These are phyloP conservation scores for Tetropium fuscum DNA, from an alignment of 2,888 invertebrate species.

Conservation along the genomic window DNA sequence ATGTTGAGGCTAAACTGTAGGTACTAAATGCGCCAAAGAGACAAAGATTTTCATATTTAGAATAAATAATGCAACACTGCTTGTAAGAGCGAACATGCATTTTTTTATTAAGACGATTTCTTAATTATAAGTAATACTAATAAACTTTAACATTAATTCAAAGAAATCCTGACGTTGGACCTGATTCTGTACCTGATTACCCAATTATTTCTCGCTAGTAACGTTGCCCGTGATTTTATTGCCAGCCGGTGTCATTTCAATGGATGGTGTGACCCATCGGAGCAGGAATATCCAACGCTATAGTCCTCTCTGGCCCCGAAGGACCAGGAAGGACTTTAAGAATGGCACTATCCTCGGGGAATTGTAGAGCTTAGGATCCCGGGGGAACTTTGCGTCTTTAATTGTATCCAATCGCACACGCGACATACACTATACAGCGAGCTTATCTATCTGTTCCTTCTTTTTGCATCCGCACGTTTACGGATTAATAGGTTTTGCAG, in stretches of 20 bases:
- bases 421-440: constrained; percentile 30
- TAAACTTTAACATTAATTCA: too few relatives aligned
- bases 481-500: constrained; percentile 33
- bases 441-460: constrained; percentile 34
- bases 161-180: too few relatives aligned
- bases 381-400: constrained; percentile 44
- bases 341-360: constrained; percentile 25
- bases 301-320: constrained; percentile 13
- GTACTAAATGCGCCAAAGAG: too few relatives aligned
- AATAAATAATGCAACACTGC: too few relatives aligned
- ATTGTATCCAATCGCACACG: constrained; percentile 44
- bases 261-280: constrained; percentile 6
- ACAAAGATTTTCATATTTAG: too few relatives aligned
- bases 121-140: too few relatives aligned
- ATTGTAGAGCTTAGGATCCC: constrained; percentile 30
- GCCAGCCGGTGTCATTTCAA: constrained; percentile 11
- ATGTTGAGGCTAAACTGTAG: too few relatives aligned
- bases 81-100: too few relatives aligned
- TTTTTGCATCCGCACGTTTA: constrained; percentile 32
- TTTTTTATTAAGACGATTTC: too few relatives aligned
- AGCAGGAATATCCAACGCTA: background rate
- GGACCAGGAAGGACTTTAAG: constrained; percentile 26
- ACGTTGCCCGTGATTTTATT: constrained; percentile 15
- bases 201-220: constrained; percentile 3
- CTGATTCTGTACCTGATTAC: too few relatives aligned